Evolutionary conservation across 2,113 vertebrate genomes (phyloP).

Genomic region (Formicarius rufipectus): DNA sequence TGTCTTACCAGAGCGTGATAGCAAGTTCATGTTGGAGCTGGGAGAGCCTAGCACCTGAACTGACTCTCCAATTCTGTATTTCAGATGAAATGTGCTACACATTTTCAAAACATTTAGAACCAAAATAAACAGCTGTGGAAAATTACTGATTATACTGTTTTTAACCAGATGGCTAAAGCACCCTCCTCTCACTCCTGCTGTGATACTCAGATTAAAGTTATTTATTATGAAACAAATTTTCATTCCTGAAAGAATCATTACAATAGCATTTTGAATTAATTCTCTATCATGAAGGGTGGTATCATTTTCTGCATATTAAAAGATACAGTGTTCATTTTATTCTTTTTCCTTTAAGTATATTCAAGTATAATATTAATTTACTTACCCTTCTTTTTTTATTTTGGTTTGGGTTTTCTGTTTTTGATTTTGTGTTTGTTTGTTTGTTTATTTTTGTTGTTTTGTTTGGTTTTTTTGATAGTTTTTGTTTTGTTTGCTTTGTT

Average conservation of each 20-base stretch:
- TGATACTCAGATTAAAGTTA: background rate
- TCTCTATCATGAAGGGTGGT: background rate
- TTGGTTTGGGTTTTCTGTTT: too few relatives aligned
- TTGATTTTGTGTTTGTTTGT: too few relatives aligned
- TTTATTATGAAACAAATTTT: constrained; percentile 37
- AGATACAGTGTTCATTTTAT: background rate
- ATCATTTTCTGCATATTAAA: background rate
- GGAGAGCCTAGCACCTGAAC: background rate
- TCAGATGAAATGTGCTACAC: background rate
- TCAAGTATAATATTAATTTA: too few relatives aligned
- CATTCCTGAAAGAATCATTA: background rate
- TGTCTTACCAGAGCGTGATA: background rate
- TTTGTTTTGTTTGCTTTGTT: too few relatives aligned
- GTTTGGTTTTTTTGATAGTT: too few relatives aligned
- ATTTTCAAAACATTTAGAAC: background rate
- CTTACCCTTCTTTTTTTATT: background rate
- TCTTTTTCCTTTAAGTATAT: background rate
- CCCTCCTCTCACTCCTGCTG: background rate
- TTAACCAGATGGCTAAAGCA: background rate
- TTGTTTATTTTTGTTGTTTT: too few relatives aligned
- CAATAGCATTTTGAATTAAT: background rate
- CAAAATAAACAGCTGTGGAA: constrained; percentile 15
- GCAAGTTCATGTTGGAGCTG: background rate
- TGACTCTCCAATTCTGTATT: background rate
- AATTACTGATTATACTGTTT: background rate